Evolutionary conservation across 2,113 vertebrate species (phyloP).

Genomic region (Chloropsis hardwickii): DNA sequence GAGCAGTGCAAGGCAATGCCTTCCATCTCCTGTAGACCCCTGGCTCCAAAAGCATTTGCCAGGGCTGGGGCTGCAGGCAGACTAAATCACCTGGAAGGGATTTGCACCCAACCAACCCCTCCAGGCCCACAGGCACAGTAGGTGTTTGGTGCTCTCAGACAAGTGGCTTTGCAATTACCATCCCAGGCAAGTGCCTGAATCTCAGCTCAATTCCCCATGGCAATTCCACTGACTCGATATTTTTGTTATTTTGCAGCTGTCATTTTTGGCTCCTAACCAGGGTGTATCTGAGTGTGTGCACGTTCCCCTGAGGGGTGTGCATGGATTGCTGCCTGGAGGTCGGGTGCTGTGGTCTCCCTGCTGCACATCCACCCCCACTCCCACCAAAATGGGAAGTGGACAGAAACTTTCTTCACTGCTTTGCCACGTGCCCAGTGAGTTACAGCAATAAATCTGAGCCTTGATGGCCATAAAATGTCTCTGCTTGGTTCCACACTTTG

Average conservation of each 20-base stretch:
- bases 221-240: rapidly evolving
- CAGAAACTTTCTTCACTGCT: neutral
- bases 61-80: neutral
- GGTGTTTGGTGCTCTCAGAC: too few species aligned
- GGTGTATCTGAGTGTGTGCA: rapidly evolving
- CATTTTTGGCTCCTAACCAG: rapidly evolving
- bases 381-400: rapidly evolving
- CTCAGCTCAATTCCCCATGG: rapidly evolving
- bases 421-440: neutral
- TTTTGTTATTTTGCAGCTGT: neutral
- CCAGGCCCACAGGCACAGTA: neutral
- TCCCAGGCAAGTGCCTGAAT: neutral
- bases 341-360: rapidly evolving
- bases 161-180: neutral
- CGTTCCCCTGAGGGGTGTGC: neutral
- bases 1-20: rapidly evolving
- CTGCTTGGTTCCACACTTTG: neutral
- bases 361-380: neutral
- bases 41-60: neutral
- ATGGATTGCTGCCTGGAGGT: neutral
- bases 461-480: rapidly evolving
- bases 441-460: neutral
- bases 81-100: neutral
- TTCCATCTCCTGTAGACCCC: neutral
- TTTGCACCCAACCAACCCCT: neutral